Base-by-base conservation (phyloP, 1,140 invertebrate species). In the Zaprionus davidi region DNA sequence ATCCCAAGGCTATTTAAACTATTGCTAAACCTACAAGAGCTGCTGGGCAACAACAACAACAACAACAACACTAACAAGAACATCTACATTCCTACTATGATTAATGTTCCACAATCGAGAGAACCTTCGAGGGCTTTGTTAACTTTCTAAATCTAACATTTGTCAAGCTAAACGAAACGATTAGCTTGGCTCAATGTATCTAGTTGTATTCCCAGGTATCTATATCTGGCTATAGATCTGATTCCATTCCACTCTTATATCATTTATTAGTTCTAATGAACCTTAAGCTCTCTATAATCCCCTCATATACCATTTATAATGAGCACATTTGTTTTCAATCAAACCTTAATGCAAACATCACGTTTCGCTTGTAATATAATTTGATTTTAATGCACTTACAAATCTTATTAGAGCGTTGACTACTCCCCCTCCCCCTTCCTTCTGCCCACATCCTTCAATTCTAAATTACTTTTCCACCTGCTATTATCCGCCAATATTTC, bases 1-100 rank as follows among this genome's bases (percentile, higher is more conserved):
- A 60, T 12, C 70, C 49, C 72, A 75, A 75, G 72, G 72, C 67
- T 75, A 20, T 71, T 75, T 71, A 53, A 34, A 53, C 46, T 51
- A 24, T 75, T 53, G 44, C 38, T 34, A 75, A 75, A 53, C 31
- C 53, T 49, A 41, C 38, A 41, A 57, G 44, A 26, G 55, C 72
- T 63, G 28, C 68, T 60, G 60, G 53, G 31, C 67, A 70, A 49
- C 41, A 17, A 46, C 41, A 44, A 20, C 20, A 20, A n/a, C 15
- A 44, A 7, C 15, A n/a, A 7, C 15, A n/a, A n/a, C 5, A 28
- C 26, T 28, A 28, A 28, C 26, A 28, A 41, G 6, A 7, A 7
- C 41, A 24, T 36, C 22, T 34, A 41, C 20, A 36, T 63, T 20
- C 60, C 26, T 55, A 59, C 55, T 15, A 55, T 71, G 73, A 76